Percentiles rank a stretch among this genome's conserved stretches.
These are phyloP conservation scores for Plusia festucae DNA, from an alignment of 2,888 invertebrate genomes.

Conservation along the genomic window DNA sequence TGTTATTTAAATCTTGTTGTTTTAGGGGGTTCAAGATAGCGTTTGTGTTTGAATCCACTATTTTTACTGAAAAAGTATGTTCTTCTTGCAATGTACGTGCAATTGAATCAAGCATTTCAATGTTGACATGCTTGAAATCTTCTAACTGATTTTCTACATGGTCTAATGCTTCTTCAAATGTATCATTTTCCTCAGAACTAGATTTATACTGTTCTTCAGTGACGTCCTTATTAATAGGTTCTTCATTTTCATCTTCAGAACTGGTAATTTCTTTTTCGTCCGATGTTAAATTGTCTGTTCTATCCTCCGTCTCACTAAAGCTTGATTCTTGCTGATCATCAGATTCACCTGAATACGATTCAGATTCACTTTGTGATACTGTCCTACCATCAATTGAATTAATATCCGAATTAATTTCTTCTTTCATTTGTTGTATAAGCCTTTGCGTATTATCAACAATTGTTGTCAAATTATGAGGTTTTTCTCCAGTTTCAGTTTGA, in stretches of 20 bases:
- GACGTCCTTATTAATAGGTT: slow-evolving; percentile 33
- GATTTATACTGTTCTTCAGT: slow-evolving; percentile 68
- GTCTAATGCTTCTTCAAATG: slow-evolving; percentile 87
- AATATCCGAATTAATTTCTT: slow-evolving; percentile 90
- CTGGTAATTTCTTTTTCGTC: slow-evolving; percentile 77
- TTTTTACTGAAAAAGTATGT: slow-evolving; percentile 71
- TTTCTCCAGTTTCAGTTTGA: slow-evolving; percentile 68
- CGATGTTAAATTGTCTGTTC: slow-evolving; percentile 75
- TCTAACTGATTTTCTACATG: slow-evolving; percentile 80
- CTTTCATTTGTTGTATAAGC: slow-evolving; percentile 91
- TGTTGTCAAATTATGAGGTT: slow-evolving; percentile 82
- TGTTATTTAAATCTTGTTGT: slow-evolving; percentile 78
- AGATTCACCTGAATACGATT: slow-evolving; percentile 75
- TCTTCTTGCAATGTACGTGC: slow-evolving; percentile 83
- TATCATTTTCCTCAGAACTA: slow-evolving; percentile 85
- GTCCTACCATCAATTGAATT: slow-evolving; percentile 84
- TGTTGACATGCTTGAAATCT: slow-evolving; percentile 80
- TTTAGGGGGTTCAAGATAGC: slow-evolving; percentile 21
- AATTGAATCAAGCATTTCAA: slow-evolving; percentile 83
- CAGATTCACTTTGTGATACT: slow-evolving; percentile 85
- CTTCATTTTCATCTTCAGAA: slow-evolving; percentile 56
- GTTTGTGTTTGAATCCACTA: slow-evolving; percentile 48
- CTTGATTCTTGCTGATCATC: slow-evolving; percentile 77
- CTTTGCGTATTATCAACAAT: slow-evolving; percentile 90
- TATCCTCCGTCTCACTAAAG: slow-evolving; percentile 82